Base-by-base conservation (phyloP, 2,113 vertebrate species). In the Calidris pygmaea region DNA sequence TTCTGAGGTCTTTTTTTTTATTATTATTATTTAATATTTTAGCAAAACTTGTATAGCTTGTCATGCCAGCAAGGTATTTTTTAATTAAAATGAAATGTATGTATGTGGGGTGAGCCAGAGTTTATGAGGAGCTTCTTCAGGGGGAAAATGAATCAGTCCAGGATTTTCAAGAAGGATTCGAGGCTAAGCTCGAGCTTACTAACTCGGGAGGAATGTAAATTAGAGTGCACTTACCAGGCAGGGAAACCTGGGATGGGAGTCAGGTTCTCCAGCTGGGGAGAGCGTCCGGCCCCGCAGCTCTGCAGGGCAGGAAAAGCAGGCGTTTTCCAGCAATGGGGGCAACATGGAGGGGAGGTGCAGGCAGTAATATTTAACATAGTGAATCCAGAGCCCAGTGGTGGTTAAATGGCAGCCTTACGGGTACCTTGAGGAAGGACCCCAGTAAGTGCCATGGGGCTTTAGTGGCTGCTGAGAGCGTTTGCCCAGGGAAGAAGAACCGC, bases 31-130 rank as follows among this genome's bases (percentile, higher is more conserved):
- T 96, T 94, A 92, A 94, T 95, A 96, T 96, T 96, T 97, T 96
- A 92, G 60, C 15, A 67, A 94, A 96, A 96, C 95, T 91, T 93
- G 96, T 85, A 96, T 89, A 82, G 88, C 95, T 94, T 96, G 96
- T 96, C 90, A 75, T 96, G 90, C 92, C 94, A 96, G 92, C 90
- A 87, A 97, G 76, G 94, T 96, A 96, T 97, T 96, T 97, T 97
- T 96, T 96, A 96, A 97, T 97, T 95, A 97, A 96, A 95, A 94
- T 84, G 76, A 97, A 96, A 97, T 95, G 96, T 85, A 95, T 95
- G 90, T 90, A 86, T 90, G 80, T 90, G 95, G 88, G 96, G 95
- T 96, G 96, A 96, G 94, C 94, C 96, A 97, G 96, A 95, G 96
- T 96, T 96, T 97, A 97, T 77, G 95, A 97, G 82, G 95, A 96